These are phyloP conservation scores for Stenodera caucasica DNA, from an alignment of 2,888 invertebrate genomes.

Conservation along the genomic window DNA sequence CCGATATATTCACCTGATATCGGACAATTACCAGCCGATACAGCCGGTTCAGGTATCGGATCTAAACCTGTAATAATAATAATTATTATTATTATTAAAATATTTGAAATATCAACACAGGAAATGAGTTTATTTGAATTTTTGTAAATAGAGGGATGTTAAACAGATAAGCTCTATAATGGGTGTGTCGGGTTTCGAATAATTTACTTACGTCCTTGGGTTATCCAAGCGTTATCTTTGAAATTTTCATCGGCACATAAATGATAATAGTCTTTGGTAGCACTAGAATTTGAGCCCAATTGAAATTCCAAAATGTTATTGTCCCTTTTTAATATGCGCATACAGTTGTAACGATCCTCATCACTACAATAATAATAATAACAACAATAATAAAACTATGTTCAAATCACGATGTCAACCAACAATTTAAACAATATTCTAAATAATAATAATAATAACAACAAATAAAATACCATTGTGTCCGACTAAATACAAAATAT, in stretches of 20 bases:
- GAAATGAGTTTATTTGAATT: constrained; percentile 2
- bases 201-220: constrained; percentile 63
- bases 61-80: constrained; percentile 33
- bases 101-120: not conserved
- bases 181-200: not conserved
- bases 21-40: constrained; percentile 58
- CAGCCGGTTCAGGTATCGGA: constrained; percentile 30
- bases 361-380: too few relatives aligned
- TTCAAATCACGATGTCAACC: not conserved
- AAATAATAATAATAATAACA: not conserved
- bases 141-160: not conserved
- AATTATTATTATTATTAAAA: constrained; percentile 10
- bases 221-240: constrained; percentile 61
- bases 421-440: constrained; percentile 4
- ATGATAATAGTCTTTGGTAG: constrained; percentile 43
- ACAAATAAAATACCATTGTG: constrained; percentile 59
- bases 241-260: constrained; percentile 56
- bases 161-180: not conserved
- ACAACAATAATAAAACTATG: constrained; percentile 19
- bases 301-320: constrained; percentile 66
- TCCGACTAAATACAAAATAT: constrained; percentile 58
- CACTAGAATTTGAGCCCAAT: constrained; percentile 53
- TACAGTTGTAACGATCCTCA: constrained; percentile 62
- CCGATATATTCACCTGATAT: constrained; percentile 68
- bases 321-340: constrained; percentile 62